Percentiles rank a stretch among this genome's conserved stretches.
Conservation (phyloP, 2,797 vertebrate genomes). For the Tenualosa ilisha region DNA sequence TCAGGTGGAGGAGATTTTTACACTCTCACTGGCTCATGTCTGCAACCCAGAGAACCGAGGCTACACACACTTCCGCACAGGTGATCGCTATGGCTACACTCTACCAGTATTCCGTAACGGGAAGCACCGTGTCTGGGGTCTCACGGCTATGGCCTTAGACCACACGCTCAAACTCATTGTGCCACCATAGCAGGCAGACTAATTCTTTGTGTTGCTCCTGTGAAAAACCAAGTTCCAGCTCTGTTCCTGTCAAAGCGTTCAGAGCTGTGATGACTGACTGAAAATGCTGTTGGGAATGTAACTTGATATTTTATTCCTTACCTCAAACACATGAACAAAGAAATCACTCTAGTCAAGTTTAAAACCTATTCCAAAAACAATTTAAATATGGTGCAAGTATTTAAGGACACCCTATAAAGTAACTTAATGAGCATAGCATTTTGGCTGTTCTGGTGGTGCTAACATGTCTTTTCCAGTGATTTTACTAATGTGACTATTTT, state of each 20-base stretch:
- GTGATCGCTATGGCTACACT: constrained; percentile 78
- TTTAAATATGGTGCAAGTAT: background rate
- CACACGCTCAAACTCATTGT: constrained; percentile 76
- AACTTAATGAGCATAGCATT: background rate
- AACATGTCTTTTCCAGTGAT: background rate
- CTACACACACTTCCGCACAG: constrained; percentile 85
- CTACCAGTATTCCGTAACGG: constrained; percentile 84
- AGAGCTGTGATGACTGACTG: background rate
- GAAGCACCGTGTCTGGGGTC: constrained; percentile 87
- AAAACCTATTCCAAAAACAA: background rate
- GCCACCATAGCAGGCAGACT: constrained; percentile 44
- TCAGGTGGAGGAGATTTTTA: constrained; percentile 89
- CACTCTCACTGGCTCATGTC: constrained; percentile 80
- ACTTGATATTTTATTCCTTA: background rate
- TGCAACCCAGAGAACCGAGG: constrained; percentile 79
- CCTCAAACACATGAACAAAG: background rate
- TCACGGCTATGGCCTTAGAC: constrained; percentile 83
- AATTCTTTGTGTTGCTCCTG: background rate
- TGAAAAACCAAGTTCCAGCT: background rate
- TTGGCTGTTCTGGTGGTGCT: background rate
- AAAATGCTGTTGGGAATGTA: background rate
- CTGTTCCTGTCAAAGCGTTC: background rate
- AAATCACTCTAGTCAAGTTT: background rate
- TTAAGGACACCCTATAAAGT: background rate
- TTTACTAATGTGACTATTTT: background rate